Conservation (phyloP, 1,140 invertebrate genomes). For the Danaus melanippus region DNA sequence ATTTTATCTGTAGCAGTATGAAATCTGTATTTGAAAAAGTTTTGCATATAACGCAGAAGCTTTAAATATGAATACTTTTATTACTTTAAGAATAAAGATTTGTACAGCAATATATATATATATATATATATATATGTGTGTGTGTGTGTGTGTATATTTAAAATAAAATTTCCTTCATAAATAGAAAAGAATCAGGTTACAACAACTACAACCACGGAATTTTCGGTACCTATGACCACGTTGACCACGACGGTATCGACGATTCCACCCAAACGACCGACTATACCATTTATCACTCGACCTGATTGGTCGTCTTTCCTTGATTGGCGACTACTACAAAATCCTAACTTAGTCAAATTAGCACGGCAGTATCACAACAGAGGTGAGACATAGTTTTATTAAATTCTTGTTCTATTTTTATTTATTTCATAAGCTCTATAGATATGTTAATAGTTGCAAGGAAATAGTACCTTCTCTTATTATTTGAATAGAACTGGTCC, state of each 20-base stretch:
- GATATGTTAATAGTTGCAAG: neutral
- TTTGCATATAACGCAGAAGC: neutral
- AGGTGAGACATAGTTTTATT: too few relatives aligned
- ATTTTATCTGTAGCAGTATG: too few relatives aligned
- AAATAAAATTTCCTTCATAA: too few relatives aligned
- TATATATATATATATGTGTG: too few relatives aligned
- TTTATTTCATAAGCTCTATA: neutral
- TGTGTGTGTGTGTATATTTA: too few relatives aligned
- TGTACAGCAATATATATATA: too few relatives aligned
- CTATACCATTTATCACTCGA: conserved; percentile 4
- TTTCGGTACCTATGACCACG: neutral
- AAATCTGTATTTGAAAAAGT: too few relatives aligned
- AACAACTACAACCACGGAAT: conserved; percentile 1
- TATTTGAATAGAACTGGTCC: too few relatives aligned
- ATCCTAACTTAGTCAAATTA: conserved; percentile 1
- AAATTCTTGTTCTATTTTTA: neutral
- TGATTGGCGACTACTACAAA: conserved; percentile 8
- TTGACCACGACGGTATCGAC: neutral
- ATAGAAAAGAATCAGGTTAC: conserved; percentile 3
- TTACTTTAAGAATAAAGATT: neutral
- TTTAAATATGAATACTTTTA: neutral
- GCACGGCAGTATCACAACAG: too few relatives aligned
- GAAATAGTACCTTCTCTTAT: too few relatives aligned
- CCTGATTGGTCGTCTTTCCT: conserved; percentile 6
- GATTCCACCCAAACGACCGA: neutral